These are phyloP conservation scores for Meloe dianella DNA, from an alignment of 2,888 invertebrate species.

Conservation along the genomic window DNA sequence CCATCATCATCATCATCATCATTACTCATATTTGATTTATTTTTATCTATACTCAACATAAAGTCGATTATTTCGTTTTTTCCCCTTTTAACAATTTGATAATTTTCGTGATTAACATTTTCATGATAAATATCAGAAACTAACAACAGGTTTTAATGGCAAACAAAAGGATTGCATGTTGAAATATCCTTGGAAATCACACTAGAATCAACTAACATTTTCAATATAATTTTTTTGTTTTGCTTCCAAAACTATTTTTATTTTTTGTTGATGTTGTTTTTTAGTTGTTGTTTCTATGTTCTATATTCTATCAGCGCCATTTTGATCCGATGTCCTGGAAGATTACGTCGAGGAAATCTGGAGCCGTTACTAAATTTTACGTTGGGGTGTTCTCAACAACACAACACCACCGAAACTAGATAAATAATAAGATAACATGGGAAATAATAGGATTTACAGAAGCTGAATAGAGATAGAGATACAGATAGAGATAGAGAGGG, in stretches of 20 bases:
- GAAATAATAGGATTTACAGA: background rate
- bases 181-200: background rate
- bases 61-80: background rate
- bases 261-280: background rate
- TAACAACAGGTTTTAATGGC: background rate
- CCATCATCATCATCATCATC: background rate
- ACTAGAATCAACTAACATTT: background rate
- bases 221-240: too few relatives aligned
- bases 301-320: slow-evolving; percentile 1
- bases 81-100: background rate
- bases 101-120: background rate
- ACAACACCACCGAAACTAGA: background rate
- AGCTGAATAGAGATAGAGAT: background rate
- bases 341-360: slow-evolving; percentile 6
- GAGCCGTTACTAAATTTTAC: background rate
- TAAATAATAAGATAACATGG: background rate
- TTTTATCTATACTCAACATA: background rate
- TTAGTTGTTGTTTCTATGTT: background rate
- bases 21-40: background rate
- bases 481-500: background rate
- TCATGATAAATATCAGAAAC: background rate
- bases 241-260: background rate
- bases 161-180: background rate
- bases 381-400: background rate
- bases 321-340: slow-evolving; percentile 6